Evolutionary conservation across 1,140 invertebrate genomes (phyloP).

Genomic region (Drosophila auraria): DNA sequence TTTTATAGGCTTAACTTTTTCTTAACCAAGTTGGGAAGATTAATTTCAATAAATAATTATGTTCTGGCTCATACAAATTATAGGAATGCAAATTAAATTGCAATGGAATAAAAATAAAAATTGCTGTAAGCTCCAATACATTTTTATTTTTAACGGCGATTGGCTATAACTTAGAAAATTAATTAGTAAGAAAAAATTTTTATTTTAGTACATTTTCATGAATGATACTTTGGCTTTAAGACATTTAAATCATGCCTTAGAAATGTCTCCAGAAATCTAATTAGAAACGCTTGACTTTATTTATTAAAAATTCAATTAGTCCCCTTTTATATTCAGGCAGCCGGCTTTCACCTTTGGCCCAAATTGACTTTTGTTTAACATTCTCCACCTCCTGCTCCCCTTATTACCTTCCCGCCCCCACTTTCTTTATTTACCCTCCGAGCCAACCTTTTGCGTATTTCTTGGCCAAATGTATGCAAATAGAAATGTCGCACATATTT

Average conservation of each 20-base stretch:
- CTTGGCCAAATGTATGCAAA: conserved; percentile 58
- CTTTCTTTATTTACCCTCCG: conserved; percentile 3
- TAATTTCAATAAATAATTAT: too few species aligned
- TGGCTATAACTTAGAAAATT: too few species aligned
- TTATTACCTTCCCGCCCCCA: neutral
- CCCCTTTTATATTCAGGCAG: neutral
- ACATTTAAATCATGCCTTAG: too few species aligned
- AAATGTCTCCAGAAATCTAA: neutral
- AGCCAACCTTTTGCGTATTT: neutral
- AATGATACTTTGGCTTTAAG: too few species aligned
- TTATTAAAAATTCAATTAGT: conserved; percentile 25
- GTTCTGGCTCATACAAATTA: neutral
- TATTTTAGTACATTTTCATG: too few species aligned
- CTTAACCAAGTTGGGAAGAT: neutral
- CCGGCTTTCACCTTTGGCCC: conserved; percentile 19
- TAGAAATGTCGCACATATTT: conserved; percentile 59
- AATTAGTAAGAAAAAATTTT: too few species aligned
- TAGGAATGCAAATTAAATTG: neutral
- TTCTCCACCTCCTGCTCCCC: neutral
- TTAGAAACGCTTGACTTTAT: neutral
- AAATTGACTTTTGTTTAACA: conserved; percentile 49
- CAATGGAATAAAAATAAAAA: too few species aligned
- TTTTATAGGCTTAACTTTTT: neutral
- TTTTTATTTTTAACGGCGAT: too few species aligned
- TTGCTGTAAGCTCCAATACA: too few species aligned